Base-by-base conservation (phyloP, 2,888 invertebrate genomes). In the Bhutanitis thaidina region DNA sequence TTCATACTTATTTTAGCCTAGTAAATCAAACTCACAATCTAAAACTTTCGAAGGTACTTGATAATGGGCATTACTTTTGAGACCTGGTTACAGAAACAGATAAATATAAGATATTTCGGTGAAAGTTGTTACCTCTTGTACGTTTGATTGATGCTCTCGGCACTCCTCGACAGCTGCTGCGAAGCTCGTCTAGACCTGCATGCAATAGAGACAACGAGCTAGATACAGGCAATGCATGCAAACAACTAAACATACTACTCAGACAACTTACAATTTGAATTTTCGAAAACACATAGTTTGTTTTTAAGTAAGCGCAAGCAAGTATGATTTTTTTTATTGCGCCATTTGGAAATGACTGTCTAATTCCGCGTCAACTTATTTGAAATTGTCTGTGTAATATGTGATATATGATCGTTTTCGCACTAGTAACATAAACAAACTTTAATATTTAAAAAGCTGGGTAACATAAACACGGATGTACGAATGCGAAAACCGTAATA, bases 101-200 rank as follows among this genome's bases (percentile, higher is more conserved):
- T 32, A 44, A 34, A 20, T 37, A 29, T 29, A 44, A 40, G 41
- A 43, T 12, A 43, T 47, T 41, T 39, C 16, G 32, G 30, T 51
- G 44, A 50, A 39, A 43, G 47, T 52, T 49, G 54, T 89, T 91
- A 93, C 93, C 93, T 91, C 68, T 91, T 91, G 71, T 89, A 86
- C 14, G 85, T 71, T 61, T 91, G 91, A 70, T 91, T 90, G 82
- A 92, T 90, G 86, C 91, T 92, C 82, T 93, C 93, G 67, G 91
- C 91, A 76, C 92, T 92, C 78, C 92, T 85, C 74, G 92, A 92
- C 78, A 93, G 91, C 87, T 96, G 96, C 91, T 95, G 95, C 70
- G 96, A 96, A 77, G 95, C 94, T 82, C 96, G 94, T 82, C 96
- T 94, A 91, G 95, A 95, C 94, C 96, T 96, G 92, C 80, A 90